Conservation (phyloP, 1,140 invertebrate species). For the Grapholita molesta region DNA sequence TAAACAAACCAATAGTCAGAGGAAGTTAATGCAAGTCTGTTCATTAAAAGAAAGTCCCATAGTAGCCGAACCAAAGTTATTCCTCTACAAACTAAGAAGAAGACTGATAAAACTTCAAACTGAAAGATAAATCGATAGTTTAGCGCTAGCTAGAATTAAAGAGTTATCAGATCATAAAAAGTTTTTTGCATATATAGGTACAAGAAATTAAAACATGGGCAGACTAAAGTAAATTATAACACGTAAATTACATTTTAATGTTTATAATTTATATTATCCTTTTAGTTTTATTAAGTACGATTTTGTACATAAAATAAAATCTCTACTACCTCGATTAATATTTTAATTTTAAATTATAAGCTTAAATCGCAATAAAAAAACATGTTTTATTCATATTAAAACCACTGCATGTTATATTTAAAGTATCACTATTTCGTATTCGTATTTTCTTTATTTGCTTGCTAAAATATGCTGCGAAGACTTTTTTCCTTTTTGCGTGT, state of each 20-base stretch:
- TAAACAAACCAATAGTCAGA: neutral
- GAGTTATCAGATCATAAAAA: neutral
- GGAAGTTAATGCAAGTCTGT: neutral
- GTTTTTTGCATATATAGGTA: neutral
- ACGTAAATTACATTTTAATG: too few relatives aligned
- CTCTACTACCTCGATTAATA: too few relatives aligned
- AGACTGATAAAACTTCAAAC: neutral
- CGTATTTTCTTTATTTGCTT: neutral
- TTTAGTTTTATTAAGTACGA: too few relatives aligned
- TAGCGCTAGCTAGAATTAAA: neutral
- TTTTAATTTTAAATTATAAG: too few relatives aligned
- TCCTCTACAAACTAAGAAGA: neutral
- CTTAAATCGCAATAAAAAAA: too few relatives aligned
- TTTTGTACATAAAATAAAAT: too few relatives aligned
- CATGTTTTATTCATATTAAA: too few relatives aligned
- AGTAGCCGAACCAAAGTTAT: neutral
- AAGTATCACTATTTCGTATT: neutral
- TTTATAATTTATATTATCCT: too few relatives aligned
- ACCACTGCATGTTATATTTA: too few relatives aligned
- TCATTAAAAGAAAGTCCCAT: neutral
- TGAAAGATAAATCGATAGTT: neutral
- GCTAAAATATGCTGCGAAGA: neutral
- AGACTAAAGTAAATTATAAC: too few relatives aligned
- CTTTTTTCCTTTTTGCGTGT: neutral
- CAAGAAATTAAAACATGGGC: neutral